These are phyloP conservation scores for Porites lobata DNA, from an alignment of 92 coral and sea anemone genomes.

Conservation along the genomic window DNA sequence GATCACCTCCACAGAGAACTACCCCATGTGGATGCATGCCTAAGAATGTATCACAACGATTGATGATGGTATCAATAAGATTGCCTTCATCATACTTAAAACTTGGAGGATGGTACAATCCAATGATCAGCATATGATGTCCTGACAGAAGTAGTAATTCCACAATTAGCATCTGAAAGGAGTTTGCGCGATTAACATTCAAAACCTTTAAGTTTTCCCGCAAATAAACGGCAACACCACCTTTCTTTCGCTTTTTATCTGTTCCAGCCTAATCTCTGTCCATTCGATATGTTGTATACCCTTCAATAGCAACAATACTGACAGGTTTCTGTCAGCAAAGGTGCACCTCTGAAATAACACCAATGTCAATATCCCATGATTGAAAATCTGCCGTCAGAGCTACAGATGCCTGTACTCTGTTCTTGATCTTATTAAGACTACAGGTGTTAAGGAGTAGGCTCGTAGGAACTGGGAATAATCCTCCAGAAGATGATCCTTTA, in stretches of 20 bases:
- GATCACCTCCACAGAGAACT: slow-evolving; percentile 46
- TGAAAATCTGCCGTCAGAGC: no score
- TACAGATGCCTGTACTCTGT: no score
- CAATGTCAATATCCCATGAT: no score
- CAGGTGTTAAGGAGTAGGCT: neutral
- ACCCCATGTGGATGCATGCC: neutral
- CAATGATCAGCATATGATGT: no score
- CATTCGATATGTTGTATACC: slow-evolving; percentile 43
- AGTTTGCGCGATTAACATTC: neutral
- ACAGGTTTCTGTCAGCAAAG: no score
- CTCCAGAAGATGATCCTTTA: no score
- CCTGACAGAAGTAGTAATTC: no score
- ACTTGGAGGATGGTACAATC: slow-evolving; percentile 42
- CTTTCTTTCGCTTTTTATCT: slow-evolving; percentile 3
- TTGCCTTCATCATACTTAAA: neutral
- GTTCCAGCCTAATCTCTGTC: slow-evolving; percentile 43
- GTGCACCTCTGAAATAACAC: no score
- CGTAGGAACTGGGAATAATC: neutral
- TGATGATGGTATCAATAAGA: neutral
- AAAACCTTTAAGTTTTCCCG: slow-evolving; percentile 43
- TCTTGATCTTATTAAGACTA: no score
- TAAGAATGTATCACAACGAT: neutral
- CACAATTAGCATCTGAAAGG: slow-evolving; percentile 27
- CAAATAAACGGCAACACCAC: slow-evolving; percentile 31
- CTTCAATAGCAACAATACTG: slow-evolving; percentile 13